Evolutionary conservation across 2,113 vertebrate species (phyloP).

Genomic region (Phrynocephalus versicolor): DNA sequence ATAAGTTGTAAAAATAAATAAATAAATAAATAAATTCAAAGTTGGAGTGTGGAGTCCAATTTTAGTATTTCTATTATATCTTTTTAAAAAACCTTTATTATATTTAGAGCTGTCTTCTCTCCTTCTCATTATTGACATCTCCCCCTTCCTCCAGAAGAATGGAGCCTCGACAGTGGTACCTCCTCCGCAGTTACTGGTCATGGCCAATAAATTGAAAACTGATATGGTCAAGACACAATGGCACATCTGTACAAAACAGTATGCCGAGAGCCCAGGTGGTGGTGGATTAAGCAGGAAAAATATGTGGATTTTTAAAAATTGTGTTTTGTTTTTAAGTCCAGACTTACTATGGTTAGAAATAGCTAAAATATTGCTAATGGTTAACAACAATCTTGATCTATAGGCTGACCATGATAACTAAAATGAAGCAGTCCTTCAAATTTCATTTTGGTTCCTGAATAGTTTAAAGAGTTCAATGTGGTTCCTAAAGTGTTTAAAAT

Average conservation of each 20-base stretch:
- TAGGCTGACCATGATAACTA: conserved; percentile 8
- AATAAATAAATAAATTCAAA: too few relatives aligned
- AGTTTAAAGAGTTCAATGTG: not conserved
- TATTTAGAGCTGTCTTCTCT: not conserved
- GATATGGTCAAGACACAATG: not conserved
- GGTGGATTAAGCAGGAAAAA: not conserved
- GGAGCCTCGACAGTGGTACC: not conserved
- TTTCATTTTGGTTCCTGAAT: conserved; percentile 12
- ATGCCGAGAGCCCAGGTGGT: not conserved
- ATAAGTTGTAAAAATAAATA: too few relatives aligned
- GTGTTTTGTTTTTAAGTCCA: not conserved
- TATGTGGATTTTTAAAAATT: not conserved
- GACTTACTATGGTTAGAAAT: not conserved
- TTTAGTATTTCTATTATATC: too few relatives aligned
- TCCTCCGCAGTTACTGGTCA: not conserved
- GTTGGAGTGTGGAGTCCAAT: too few relatives aligned
- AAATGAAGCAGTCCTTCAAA: not conserved
- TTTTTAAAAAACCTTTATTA: too few relatives aligned
- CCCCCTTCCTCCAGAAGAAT: not conserved
- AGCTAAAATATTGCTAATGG: not conserved
- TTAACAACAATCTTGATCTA: conserved; percentile 22
- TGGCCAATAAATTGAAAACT: not conserved
- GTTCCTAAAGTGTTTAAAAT: conserved; percentile 29
- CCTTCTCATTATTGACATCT: not conserved
- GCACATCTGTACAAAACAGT: not conserved